These are phyloP conservation scores for Macrochelys suwanniensis DNA, from an alignment of 2,797 vertebrate genomes.

Conservation along the genomic window DNA sequence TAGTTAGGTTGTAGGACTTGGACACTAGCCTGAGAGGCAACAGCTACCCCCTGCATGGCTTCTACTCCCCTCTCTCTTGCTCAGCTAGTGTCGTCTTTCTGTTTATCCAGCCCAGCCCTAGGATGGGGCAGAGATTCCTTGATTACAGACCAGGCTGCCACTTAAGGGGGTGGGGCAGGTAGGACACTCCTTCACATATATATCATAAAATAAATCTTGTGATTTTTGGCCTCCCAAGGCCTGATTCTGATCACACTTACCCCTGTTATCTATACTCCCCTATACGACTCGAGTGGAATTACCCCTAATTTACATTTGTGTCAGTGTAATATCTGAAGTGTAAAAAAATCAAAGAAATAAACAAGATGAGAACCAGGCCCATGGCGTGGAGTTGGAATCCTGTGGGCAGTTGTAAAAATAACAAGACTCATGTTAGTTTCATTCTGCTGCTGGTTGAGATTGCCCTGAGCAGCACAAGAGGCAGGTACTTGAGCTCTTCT, in stretches of 20 bases:
- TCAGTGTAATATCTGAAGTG: neutral
- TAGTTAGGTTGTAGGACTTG: neutral
- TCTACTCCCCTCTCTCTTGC: neutral
- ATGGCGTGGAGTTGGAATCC: neutral
- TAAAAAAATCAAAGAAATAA: neutral
- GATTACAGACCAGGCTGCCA: neutral
- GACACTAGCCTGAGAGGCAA: neutral
- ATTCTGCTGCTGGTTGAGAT: neutral
- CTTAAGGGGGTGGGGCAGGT: neutral
- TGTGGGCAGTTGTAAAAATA: neutral
- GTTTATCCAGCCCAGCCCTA: no score
- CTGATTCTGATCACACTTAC: neutral
- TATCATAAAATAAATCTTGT: neutral
- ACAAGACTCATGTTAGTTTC: neutral
- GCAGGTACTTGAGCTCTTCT: neutral
- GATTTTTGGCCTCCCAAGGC: neutral
- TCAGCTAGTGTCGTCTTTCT: neutral
- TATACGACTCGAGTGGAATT: neutral
- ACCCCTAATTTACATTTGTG: neutral
- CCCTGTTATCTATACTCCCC: neutral
- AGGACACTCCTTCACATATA: neutral
- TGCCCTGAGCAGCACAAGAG: conserved; percentile 19
- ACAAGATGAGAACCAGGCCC: neutral
- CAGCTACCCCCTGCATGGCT: neutral
- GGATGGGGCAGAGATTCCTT: no score